Percentiles rank a stretch among this genome's conserved stretches.
These are phyloP conservation scores for Emydura subglobosa DNA, from an alignment of 2,113 vertebrate species.

Conservation along the genomic window DNA sequence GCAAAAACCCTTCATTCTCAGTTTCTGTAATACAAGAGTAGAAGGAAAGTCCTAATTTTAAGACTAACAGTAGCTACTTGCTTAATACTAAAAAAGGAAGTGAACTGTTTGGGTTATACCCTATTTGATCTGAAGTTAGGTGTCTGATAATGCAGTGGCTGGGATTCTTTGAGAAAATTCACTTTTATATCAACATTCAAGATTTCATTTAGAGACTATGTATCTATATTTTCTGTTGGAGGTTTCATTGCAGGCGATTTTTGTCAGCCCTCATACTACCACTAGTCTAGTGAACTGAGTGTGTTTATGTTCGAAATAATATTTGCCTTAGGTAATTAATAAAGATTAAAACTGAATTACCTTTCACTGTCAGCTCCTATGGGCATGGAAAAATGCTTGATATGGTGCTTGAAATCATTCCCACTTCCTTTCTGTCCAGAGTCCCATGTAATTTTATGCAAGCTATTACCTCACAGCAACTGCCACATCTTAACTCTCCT, in stretches of 20 bases:
- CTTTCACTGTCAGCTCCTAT: accelerated
- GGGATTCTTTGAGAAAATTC: not conserved
- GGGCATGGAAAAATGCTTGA: not conserved
- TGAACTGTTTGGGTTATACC: not conserved
- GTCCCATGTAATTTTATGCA: not conserved
- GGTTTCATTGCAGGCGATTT: not conserved
- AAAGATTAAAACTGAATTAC: not conserved
- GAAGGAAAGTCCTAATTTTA: not conserved
- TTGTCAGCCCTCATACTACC: not conserved
- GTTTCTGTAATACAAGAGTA: conserved; percentile 2
- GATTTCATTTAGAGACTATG: not conserved
- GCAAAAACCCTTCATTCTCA: not conserved
- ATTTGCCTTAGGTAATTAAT: not conserved
- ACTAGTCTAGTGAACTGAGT: not conserved
- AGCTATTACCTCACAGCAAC: not conserved
- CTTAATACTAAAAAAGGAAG: not conserved
- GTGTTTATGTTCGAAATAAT: not conserved
- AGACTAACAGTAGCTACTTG: not conserved
- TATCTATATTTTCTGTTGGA: conserved; percentile 16
- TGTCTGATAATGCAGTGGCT: not conserved
- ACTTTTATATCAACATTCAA: not conserved
- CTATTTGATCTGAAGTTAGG: not conserved
- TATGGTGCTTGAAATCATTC: not conserved
- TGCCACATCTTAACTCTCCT: not conserved
- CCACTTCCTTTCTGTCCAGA: not conserved